These are phyloP conservation scores for Idris sp. DNA, from an alignment of 1,140 invertebrate genomes.

Conservation along the genomic window DNA sequence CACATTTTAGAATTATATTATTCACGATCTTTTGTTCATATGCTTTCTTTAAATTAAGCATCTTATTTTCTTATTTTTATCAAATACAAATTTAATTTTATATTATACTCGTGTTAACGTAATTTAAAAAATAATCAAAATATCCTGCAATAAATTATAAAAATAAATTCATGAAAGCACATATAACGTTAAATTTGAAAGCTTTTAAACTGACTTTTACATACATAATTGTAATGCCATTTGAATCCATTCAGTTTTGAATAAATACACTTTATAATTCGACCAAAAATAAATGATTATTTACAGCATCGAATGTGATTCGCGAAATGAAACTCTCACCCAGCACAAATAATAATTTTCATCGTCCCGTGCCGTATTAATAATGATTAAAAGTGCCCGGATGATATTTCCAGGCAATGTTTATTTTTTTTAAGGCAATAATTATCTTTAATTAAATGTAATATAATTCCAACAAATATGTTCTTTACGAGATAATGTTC, in stretches of 20 bases:
- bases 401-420: slow-evolving; percentile 17
- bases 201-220: neutral
- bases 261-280: slow-evolving; percentile 6
- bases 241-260: neutral
- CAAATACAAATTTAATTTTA: too few relatives aligned
- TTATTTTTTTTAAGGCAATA: slow-evolving; percentile 27
- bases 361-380: slow-evolving; percentile 1
- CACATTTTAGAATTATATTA: too few relatives aligned
- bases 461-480: slow-evolving; percentile 6
- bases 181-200: neutral
- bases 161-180: neutral
- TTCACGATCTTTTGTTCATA: too few relatives aligned
- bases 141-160: too few relatives aligned
- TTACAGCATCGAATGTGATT: slow-evolving; percentile 4
- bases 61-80: too few relatives aligned
- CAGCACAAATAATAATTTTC: slow-evolving; percentile 11
- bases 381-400: slow-evolving; percentile 6
- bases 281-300: slow-evolving; percentile 11
- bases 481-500: slow-evolving; percentile 11
- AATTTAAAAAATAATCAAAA: too few relatives aligned
- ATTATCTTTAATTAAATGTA: slow-evolving; percentile 4
- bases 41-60: too few relatives aligned
- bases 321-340: neutral
- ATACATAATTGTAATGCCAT: neutral
- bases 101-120: too few relatives aligned